Percentiles rank a stretch among this genome's conserved stretches.
Evolutionary conservation across 2,113 vertebrate genomes (phyloP).

Genomic region (Zapornia atra): DNA sequence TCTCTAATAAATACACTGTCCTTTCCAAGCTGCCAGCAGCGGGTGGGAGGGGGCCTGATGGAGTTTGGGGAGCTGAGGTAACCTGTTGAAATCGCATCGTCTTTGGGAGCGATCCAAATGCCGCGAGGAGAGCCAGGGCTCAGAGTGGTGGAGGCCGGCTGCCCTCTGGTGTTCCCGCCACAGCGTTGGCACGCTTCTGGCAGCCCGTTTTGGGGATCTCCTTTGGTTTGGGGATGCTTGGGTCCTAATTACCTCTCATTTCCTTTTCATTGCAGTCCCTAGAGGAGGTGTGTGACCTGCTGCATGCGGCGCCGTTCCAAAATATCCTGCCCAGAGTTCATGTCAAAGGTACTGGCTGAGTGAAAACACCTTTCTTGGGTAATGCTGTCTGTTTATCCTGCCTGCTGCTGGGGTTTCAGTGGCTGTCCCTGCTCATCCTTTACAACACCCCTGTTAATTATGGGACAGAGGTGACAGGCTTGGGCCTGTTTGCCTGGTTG

Average conservation of each 20-base stretch:
- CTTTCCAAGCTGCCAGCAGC: background rate
- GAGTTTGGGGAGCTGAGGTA: background rate
- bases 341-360: constrained; percentile 81
- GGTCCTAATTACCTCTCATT: background rate
- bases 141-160: background rate
- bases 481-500: background rate
- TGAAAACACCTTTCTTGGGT: background rate
- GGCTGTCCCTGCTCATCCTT: background rate
- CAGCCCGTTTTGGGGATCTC: accelerated
- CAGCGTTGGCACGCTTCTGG: background rate
- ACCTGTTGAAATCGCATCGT: background rate
- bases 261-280: constrained; percentile 77
- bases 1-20: background rate
- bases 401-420: background rate
- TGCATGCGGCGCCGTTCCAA: constrained; percentile 88
- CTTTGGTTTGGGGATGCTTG: background rate
- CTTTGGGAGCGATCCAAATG: accelerated
- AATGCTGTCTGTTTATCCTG: background rate
- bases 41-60: background rate
- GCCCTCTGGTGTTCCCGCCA: background rate
- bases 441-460: background rate
- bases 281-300: constrained; percentile 88
- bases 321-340: constrained; percentile 89
- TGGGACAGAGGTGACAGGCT: background rate
- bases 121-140: background rate